Base-by-base conservation (phyloP, 2,888 invertebrate genomes). In the Thecophora atra region DNA sequence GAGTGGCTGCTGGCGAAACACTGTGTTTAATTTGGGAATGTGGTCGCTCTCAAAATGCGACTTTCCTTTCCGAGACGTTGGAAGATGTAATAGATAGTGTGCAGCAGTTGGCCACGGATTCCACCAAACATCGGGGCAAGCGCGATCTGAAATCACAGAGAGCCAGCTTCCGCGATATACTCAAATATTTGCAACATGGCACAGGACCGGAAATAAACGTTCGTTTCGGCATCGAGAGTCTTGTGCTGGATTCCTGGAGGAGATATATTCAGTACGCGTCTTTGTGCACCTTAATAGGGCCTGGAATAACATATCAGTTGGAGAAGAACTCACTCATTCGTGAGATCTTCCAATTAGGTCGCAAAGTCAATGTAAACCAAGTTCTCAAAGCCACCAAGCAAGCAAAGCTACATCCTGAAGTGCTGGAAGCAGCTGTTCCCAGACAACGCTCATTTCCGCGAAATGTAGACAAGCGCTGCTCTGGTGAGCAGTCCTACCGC, bases 131-230 rank as follows among this genome's bases (percentile, higher is more conserved):
- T 83, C 86, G 96, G 77, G 97, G 97, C 28, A 99, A 99, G 86
- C 94, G 96, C 75, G 98, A 99, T 86, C 91, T 98, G 72, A 95
- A 97, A 85, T 91, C 94, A 78, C 99, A 99, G 86, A 90, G 98
- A 17, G 97, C 98, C 30, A 96, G 95, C 77, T 99, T 99, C 88
- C 88, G 98, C 68, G 98, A 98, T 84, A 94, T 98, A 75, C 88
- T 97, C 73, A 91, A 91, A 82, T 95, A 94, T 82, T 92, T 98
- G 73, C 96, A 97, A 85, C 86, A 86, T 78, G 86, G 87, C 70
- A 83, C 83, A 74, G 83, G 85, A 21, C 87, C 87, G 0, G 86
- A 87, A 76, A 85, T 87, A 21, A 85, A 78, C 68, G 83, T 87
- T 69, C 85, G 86, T 21, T 86, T 87, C 72, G 87, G 85, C 3